Conservation (phyloP, 1,140 invertebrate species). For the Bicyclus anynana region DNA sequence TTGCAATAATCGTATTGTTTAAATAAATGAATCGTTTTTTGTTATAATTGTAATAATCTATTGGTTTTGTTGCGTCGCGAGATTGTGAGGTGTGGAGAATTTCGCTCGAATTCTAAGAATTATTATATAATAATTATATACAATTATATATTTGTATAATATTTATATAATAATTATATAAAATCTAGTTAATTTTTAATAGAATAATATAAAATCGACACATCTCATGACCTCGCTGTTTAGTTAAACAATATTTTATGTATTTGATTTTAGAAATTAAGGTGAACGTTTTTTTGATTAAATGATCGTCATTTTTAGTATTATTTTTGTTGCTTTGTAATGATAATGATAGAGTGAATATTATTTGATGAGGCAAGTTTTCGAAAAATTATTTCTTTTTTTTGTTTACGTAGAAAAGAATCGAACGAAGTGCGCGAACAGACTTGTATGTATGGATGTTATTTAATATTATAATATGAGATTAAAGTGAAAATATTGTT, state of each 20-base stretch:
- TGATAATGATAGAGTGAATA: background rate
- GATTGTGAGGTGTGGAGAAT: conserved; percentile 27
- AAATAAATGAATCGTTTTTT: conserved; percentile 29
- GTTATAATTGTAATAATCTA: too few species aligned
- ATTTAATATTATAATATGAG: conserved; percentile 59
- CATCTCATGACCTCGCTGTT: conserved; percentile 8
- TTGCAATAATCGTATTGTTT: conserved; percentile 37
- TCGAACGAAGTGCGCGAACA: conserved; percentile 31
- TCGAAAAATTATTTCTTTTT: background rate
- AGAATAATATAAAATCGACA: background rate
- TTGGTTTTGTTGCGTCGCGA: conserved; percentile 29
- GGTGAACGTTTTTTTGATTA: background rate
- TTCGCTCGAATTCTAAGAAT: conserved; percentile 38
- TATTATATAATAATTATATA: background rate
- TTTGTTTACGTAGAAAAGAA: background rate
- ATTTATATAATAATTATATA: conserved; percentile 7
- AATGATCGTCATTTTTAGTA: conserved; percentile 16
- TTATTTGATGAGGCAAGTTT: background rate
- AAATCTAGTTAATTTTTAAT: background rate
- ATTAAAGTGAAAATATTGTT: conserved; percentile 56
- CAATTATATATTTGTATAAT: conserved; percentile 4
- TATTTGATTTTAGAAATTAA: conserved; percentile 1
- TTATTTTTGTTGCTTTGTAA: conserved; percentile 9
- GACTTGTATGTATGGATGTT: conserved; percentile 44
- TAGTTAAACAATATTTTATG: conserved; percentile 10